Base-by-base conservation (phyloP, 2,888 invertebrate genomes). In the Gymnosoma rotundatum region DNA sequence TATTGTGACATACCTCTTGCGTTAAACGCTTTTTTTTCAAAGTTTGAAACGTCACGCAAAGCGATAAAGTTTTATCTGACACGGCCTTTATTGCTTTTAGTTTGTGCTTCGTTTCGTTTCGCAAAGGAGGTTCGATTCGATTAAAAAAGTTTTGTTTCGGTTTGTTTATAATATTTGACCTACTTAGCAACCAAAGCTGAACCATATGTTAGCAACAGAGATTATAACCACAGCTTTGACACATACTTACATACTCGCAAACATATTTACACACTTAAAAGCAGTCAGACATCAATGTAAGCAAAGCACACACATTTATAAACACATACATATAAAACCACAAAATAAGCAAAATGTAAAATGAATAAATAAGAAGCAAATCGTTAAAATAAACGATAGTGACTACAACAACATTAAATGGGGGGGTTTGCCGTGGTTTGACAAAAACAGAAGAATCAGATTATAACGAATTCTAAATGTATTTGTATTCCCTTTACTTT, bases 101-200 rank as follows among this genome's bases (percentile, higher is more conserved):
- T 21, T 76, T 61, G 32, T 20, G 20, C 21, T 80, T 80, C 63
- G 78, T 90, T 90, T 88, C 88, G 89, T 89, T 90, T 90, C 88
- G 88, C 89, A 89, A 86, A 88, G 87, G 87, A 87, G 48, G 54
- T 72, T 72, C 32, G 21, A 25, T 61, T 61, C 66, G 78, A 73
- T 75, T 72, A 63, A 78, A 63, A 78, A 4, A 73, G 61, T 73
- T 78, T 75, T 74, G 79, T 78, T 86, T 87, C 83, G 82, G 82
- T 82, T 86, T 87, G 87, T 86, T 85, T 83, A 80, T 83, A 76
- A 73, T 72, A 88, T 87, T 88, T 92, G 92, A 92, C 92, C 92
- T 91, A 93, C 90, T 93, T 93, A 93, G 88, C 91, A 91, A 93
- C 88, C 91, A 92, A 92, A 92, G 92, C 93, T 90, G 93, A 93